These are phyloP conservation scores for Deilephila elpenor DNA, from an alignment of 2,888 invertebrate genomes.

Conservation along the genomic window DNA sequence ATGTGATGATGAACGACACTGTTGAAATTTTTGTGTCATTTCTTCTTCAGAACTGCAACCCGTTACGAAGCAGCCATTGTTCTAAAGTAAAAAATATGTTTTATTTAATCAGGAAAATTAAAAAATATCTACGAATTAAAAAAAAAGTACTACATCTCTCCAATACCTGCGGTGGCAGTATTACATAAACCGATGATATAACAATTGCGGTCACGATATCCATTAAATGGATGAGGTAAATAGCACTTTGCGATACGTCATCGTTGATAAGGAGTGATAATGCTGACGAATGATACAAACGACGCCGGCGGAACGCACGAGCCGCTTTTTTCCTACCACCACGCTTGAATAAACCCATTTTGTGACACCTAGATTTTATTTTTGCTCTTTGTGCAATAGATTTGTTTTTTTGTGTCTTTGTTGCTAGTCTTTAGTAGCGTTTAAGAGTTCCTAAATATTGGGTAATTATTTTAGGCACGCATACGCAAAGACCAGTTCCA, in stretches of 20 bases:
- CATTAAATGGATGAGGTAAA: slow-evolving; percentile 9
- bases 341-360: slow-evolving; percentile 2
- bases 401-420: background rate
- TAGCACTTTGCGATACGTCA: slow-evolving; percentile 15
- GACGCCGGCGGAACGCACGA: background rate
- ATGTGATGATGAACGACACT: too few species aligned
- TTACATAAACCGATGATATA: slow-evolving; percentile 22
- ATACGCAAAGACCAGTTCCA: too few species aligned
- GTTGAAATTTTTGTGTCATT: too few species aligned
- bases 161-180: background rate
- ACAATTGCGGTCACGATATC: slow-evolving; percentile 24
- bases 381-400: background rate
- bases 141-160: background rate
- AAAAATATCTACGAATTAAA: background rate
- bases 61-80: too few species aligned
- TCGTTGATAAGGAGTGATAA: slow-evolving; percentile 21
- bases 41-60: too few species aligned
- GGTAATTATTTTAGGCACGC: too few species aligned
- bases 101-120: background rate
- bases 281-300: slow-evolving; percentile 15
- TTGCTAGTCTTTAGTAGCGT: background rate
- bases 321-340: slow-evolving; percentile 12
- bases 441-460: background rate
- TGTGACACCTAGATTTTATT: background rate
- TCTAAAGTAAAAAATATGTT: too few species aligned